Evolutionary conservation across 2,888 invertebrate genomes (phyloP), one percentile per base, ranked within the genome.

Genomic region (Anticlea derivata): DNA sequence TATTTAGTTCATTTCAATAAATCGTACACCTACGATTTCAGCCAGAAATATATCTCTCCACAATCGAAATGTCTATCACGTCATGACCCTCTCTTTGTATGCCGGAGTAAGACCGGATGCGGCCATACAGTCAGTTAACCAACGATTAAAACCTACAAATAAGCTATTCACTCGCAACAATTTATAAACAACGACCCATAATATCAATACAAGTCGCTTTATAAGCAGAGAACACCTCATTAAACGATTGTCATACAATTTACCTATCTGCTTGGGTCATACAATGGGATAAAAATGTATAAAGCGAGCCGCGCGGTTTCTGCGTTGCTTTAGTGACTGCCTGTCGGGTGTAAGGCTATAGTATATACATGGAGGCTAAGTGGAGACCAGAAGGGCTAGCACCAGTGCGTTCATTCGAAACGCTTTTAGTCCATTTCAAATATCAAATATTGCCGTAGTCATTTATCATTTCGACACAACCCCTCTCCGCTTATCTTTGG

Each of bases 211-310:
- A 29, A 70, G 70, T 68, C 66, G 67, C 72, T 77, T 77, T 77
- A 78, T 70, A 78, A 77, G 70, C 75, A 73, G 56, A 70, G 67
- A 75, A 78, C 78, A 81, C 77, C 80, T 83, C 78, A 80, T 83
- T 80, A 82, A 80, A 75, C 65, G 75, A 75, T 75, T 76, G 73
- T 78, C 73, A 71, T 78, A 78, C 76, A 75, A 76, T 75, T 76
- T 73, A 65, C 67, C 66, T 72, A 72, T 73, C 70, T 73, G 68
- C 66, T 73, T 70, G 59, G 60, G 52, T 57, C 58, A 64, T 71
- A 83, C 81, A 83, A 82, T 83, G 80, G 79, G 62, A 67, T 75
- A 78, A 78, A 73, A 80, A 78, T 68, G 60, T 68, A 76, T 71
- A 82, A 82, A 83, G 79, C 66, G 58, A 61, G 73, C 82, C 80